phyloP scores from a whole-genome alignment of 2,113 vertebrate genomes.

The Callithrix jacchus region DNA sequence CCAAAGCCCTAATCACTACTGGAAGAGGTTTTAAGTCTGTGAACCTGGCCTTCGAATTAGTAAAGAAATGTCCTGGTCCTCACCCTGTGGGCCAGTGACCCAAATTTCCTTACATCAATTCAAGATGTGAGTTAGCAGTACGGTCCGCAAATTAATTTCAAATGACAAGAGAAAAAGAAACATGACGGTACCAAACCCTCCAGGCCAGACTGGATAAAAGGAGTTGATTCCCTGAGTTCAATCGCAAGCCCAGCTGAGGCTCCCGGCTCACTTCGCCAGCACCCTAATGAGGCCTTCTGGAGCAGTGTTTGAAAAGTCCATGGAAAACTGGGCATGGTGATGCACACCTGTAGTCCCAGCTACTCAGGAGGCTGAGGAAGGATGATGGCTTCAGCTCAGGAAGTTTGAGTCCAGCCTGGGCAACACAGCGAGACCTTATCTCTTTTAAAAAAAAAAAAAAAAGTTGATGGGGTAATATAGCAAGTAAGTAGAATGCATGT shows the following conservation, averaged over 20 bases:
- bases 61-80: constrained; percentile 68
- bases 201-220: constrained; percentile 27
- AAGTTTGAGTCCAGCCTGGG: not conserved
- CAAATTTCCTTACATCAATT: constrained; percentile 78
- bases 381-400: not conserved
- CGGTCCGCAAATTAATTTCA: constrained; percentile 77
- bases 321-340: not conserved
- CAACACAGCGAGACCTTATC: not conserved
- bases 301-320: not conserved
- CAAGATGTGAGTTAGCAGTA: constrained; percentile 78
- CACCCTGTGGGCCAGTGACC: constrained; percentile 56
- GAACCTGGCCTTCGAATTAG: constrained; percentile 59
- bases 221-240: constrained; percentile 15
- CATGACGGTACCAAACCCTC: constrained; percentile 1
- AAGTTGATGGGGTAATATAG: not conserved
- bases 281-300: constrained; percentile 10
- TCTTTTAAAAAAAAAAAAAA: not conserved
- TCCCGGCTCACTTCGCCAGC: not conserved
- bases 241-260: constrained; percentile 9
- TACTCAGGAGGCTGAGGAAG: not conserved
- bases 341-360: not conserved
- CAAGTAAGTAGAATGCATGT: not conserved
- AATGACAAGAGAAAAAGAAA: constrained; percentile 70
- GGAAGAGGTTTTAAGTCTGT: constrained; percentile 37
- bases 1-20: constrained; percentile 7